These are phyloP conservation scores for Peromyscus eremicus DNA, from an alignment of 2,797 vertebrate species.

Conservation along the genomic window DNA sequence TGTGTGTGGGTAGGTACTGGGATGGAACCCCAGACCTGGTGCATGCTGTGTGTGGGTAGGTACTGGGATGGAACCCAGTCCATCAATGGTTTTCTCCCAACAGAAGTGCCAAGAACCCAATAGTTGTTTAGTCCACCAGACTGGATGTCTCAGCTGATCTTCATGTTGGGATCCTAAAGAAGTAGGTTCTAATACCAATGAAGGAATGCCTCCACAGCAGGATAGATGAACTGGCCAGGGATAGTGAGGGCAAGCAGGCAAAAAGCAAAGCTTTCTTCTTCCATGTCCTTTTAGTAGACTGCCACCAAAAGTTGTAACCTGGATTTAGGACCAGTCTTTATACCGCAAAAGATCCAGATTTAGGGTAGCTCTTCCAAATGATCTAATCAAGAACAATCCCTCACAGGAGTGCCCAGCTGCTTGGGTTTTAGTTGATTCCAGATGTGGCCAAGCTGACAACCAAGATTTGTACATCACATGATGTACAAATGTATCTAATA, in stretches of 20 bases:
- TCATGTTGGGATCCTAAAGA: neutral
- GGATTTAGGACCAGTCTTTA: neutral
- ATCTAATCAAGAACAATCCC: neutral
- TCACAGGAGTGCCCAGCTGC: neutral
- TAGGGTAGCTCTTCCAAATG: neutral
- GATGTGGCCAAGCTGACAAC: neutral
- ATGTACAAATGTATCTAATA: neutral
- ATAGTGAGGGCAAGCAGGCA: neutral
- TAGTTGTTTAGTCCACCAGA: too few relatives aligned
- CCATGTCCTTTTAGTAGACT: neutral
- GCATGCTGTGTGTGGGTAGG: neutral
- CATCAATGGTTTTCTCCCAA: neutral
- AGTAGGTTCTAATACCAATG: neutral
- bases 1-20: neutral
- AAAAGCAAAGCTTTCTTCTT: neutral
- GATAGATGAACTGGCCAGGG: neutral
- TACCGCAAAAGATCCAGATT: neutral
- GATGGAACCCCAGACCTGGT: too few relatives aligned
- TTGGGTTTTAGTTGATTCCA: neutral
- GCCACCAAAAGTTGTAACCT: neutral
- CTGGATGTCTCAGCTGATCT: too few relatives aligned
- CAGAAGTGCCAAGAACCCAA: neutral
- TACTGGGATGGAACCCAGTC: neutral
- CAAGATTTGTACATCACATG: neutral
- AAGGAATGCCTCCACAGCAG: neutral